Conservation (phyloP, 2,888 invertebrate genomes). For the Sesamia inferens region DNA sequence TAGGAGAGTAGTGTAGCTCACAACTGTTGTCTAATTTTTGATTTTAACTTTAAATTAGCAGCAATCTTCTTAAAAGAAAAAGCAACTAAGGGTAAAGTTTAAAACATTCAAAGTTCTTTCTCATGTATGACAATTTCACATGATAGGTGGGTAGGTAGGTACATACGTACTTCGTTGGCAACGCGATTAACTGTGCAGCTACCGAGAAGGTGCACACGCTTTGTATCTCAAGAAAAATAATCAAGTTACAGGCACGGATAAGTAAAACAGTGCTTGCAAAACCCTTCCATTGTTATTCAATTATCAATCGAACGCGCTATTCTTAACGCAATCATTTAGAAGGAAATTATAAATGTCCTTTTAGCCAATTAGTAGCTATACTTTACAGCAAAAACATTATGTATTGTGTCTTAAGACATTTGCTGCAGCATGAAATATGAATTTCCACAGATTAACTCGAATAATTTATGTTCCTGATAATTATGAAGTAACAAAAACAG, state of each 20-base stretch:
- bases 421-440: slow-evolving; percentile 60
- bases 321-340: slow-evolving; percentile 54
- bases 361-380: slow-evolving; percentile 16
- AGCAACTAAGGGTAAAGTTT: background rate
- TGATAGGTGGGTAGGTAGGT: slow-evolving; percentile 7
- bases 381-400: slow-evolving; percentile 20
- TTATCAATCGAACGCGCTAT: slow-evolving; percentile 62
- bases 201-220: slow-evolving; percentile 45
- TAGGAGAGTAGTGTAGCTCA: background rate
- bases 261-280: slow-evolving; percentile 67
- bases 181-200: slow-evolving; percentile 41
- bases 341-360: slow-evolving; percentile 38
- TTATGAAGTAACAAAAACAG: slow-evolving; percentile 58
- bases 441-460: slow-evolving; percentile 54
- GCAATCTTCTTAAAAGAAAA: slow-evolving; percentile 1
- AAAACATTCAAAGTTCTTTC: slow-evolving; percentile 7
- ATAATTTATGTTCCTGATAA: slow-evolving; percentile 52
- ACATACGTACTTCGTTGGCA: slow-evolving; percentile 23
- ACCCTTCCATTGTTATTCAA: slow-evolving; percentile 69
- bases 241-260: slow-evolving; percentile 54
- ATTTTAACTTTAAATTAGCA: background rate
- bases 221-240: slow-evolving; percentile 56
- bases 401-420: slow-evolving; percentile 30
- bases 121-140: slow-evolving; percentile 30
- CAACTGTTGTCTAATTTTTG: slow-evolving; percentile 17